A percentile compares a stretch with the other conserved stretches of the same genome.
Evolutionary conservation across 2,113 vertebrate genomes (phyloP).

Genomic region (Epinephelus fuscoguttatus): DNA sequence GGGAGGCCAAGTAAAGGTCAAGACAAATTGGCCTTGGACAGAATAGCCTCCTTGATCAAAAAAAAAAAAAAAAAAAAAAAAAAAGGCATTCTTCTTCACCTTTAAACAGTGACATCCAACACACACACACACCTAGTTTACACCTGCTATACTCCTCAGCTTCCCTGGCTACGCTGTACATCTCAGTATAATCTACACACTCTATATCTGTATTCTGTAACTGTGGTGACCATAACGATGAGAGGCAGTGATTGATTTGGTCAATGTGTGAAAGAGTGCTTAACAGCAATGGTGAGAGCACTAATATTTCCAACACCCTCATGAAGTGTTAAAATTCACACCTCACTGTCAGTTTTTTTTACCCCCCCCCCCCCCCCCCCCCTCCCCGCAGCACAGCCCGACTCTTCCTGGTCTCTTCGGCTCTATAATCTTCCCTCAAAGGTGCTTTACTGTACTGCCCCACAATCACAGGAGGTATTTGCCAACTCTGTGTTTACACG

Average conservation of each 20-base stretch:
- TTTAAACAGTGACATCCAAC: slow-evolving; percentile 12
- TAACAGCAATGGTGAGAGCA: slow-evolving; percentile 56
- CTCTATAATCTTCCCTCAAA: slow-evolving; percentile 21
- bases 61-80: slow-evolving; percentile 8
- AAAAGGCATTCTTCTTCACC: not conserved
- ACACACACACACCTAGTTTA: slow-evolving; percentile 24
- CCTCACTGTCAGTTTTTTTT: slow-evolving; percentile 43
- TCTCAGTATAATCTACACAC: not conserved
- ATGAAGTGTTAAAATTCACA: slow-evolving; percentile 75
- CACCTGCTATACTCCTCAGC: slow-evolving; percentile 20
- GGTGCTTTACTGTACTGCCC: not conserved
- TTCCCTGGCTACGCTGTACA: not conserved
- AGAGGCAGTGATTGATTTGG: slow-evolving; percentile 56
- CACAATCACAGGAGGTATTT: not conserved
- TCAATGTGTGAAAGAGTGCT: slow-evolving; percentile 67
- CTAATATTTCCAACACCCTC: slow-evolving; percentile 72
- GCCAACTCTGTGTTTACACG: slow-evolving; percentile 1
- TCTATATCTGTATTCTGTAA: slow-evolving; percentile 8
- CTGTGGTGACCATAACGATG: not conserved
- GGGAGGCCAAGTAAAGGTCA: slow-evolving; percentile 75
- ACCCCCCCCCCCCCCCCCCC: not conserved
- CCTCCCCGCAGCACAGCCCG: not conserved
- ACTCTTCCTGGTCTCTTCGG: not conserved
- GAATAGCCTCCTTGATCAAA: slow-evolving; percentile 18
- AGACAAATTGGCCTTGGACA: slow-evolving; percentile 47